A percentile compares a stretch with the other conserved stretches of the same genome.
phyloP scores from a whole-genome alignment of 2,888 invertebrate genomes.

The Temnothorax unifasciatus region DNA sequence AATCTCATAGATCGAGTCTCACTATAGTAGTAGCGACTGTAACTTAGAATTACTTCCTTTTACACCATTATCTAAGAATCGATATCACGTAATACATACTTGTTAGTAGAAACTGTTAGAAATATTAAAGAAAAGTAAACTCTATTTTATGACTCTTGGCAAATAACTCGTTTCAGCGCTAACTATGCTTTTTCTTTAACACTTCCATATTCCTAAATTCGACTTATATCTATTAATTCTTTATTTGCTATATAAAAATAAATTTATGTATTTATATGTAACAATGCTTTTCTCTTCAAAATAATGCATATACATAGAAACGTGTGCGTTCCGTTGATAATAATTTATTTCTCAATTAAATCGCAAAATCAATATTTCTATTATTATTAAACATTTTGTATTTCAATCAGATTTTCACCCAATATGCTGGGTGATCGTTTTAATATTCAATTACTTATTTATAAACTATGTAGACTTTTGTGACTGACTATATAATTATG shows the following conservation, averaged over 20 bases:
- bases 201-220: not conserved
- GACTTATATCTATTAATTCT: not conserved
- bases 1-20: not conserved
- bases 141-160: not conserved
- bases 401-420: constrained; percentile 28
- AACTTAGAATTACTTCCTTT: constrained; percentile 3
- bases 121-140: not conserved
- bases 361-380: constrained; percentile 29
- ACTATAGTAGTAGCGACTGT: not conserved
- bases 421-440: constrained; percentile 17
- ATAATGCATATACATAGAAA: not conserved
- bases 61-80: not conserved
- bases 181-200: not conserved
- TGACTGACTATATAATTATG: constrained; percentile 24
- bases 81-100: not conserved
- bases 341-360: constrained; percentile 30
- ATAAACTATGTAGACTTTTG: constrained; percentile 17
- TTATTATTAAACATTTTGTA: constrained; percentile 34
- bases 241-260: constrained; percentile 9
- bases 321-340: not conserved
- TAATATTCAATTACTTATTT: constrained; percentile 36
- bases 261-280: not conserved
- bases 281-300: constrained; percentile 19
- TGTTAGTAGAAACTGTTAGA: not conserved
- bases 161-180: not conserved